Evolutionary conservation across 1,140 invertebrate genomes (phyloP).

Genomic region (Periplaneta americana): DNA sequence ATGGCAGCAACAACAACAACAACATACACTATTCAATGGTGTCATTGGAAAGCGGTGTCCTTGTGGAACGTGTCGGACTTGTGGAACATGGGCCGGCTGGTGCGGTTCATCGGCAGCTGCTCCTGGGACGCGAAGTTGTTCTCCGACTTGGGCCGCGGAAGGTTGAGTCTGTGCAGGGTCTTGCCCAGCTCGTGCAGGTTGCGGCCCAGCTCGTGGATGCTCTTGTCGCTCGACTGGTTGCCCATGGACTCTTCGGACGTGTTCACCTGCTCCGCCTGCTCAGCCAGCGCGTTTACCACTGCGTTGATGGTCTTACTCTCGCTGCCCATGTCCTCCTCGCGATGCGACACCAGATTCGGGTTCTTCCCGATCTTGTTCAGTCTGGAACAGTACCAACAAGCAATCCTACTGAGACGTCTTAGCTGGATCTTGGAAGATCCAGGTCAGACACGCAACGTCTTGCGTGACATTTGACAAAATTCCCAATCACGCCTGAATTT

Average conservation of each 20-base stretch:
- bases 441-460: not conserved
- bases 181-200: constrained; percentile 44
- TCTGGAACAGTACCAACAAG: constrained; percentile 39
- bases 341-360: constrained; percentile 89
- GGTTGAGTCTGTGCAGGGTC: constrained; percentile 52
- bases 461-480: not conserved
- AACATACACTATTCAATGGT: constrained; percentile 27
- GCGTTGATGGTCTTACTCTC: constrained; percentile 88
- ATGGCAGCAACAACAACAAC: not conserved
- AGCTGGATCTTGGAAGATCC: not conserved
- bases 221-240: constrained; percentile 22
- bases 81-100: constrained; percentile 55
- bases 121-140: constrained; percentile 71
- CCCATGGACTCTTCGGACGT: constrained; percentile 67
- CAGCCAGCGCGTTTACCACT: constrained; percentile 83
- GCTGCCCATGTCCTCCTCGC: constrained; percentile 80
- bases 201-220: constrained; percentile 30
- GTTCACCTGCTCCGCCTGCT: constrained; percentile 77
- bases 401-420: not conserved
- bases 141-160: constrained; percentile 76
- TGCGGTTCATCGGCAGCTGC: constrained; percentile 34
- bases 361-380: constrained; percentile 99
- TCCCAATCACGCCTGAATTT: not conserved
- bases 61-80: constrained; percentile 71
- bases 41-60: constrained; percentile 65